Evolutionary conservation across 1,140 invertebrate genomes (phyloP).

Genomic region (Spodoptera litura): DNA sequence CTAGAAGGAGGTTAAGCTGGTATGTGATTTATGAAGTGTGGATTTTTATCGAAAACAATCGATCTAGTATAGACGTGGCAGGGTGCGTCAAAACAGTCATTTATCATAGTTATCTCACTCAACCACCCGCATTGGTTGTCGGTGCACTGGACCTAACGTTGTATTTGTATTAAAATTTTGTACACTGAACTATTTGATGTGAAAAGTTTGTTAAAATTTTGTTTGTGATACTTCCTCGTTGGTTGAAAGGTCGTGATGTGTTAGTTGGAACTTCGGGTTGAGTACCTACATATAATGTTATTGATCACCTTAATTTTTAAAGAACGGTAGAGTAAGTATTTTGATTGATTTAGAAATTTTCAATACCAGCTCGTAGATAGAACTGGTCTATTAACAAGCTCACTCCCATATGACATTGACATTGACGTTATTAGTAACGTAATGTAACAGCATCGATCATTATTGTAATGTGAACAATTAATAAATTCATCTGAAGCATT

Average conservation of each 20-base stretch:
- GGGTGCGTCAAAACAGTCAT: slow-evolving; percentile 67
- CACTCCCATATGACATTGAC: too few species aligned
- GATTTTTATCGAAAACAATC: slow-evolving; percentile 69
- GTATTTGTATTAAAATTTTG: slow-evolving; percentile 2
- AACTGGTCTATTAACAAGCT: too few species aligned
- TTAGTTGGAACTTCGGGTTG: too few species aligned
- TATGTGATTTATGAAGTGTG: slow-evolving; percentile 55
- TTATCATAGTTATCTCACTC: slow-evolving; percentile 70
- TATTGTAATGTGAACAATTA: too few species aligned
- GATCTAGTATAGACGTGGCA: slow-evolving; percentile 48
- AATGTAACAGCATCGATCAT: too few species aligned
- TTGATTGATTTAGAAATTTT: too few species aligned
- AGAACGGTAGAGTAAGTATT: background rate
- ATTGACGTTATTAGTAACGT: too few species aligned
- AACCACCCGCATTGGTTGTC: slow-evolving; percentile 60
- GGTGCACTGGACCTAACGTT: slow-evolving; percentile 51
- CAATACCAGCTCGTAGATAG: too few species aligned
- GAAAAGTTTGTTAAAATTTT: background rate
- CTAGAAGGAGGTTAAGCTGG: slow-evolving; percentile 20
- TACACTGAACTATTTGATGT: background rate
- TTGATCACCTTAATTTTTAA: background rate
- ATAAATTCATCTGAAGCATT: too few species aligned
- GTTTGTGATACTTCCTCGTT: background rate
- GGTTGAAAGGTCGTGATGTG: too few species aligned
- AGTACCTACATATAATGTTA: too few species aligned